phyloP scores from a whole-genome alignment of 1,140 invertebrate genomes.

The Papilio glaucus region DNA sequence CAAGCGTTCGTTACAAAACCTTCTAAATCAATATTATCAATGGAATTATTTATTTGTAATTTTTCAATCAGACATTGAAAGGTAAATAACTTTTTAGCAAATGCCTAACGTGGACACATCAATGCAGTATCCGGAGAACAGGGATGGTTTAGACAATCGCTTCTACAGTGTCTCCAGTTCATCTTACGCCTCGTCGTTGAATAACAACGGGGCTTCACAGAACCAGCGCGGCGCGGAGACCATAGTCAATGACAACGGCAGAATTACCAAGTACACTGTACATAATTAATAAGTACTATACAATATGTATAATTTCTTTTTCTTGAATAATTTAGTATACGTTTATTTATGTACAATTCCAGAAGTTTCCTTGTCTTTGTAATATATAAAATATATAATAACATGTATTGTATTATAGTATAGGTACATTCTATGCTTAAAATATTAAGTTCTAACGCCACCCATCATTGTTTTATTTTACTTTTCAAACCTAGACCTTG shows the following conservation, averaged over 20 bases:
- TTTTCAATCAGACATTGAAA: too few relatives aligned
- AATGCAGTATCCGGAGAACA: slow-evolving; percentile 79
- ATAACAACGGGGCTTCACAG: slow-evolving; percentile 85
- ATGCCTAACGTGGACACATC: slow-evolving; percentile 83
- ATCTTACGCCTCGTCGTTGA: slow-evolving; percentile 84
- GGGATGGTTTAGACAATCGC: slow-evolving; percentile 66
- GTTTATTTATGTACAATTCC: neutral
- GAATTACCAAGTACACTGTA: slow-evolving; percentile 85
- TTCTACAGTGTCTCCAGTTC: slow-evolving; percentile 85
- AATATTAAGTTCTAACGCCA: too few relatives aligned
- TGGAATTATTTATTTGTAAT: too few relatives aligned
- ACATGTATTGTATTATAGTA: too few relatives aligned
- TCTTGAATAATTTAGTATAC: too few relatives aligned
- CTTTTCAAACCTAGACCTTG: neutral
- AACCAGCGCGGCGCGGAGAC: slow-evolving; percentile 85
- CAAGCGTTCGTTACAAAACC: too few relatives aligned
- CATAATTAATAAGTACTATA: slow-evolving; percentile 60
- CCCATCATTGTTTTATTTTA: neutral
- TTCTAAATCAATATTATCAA: too few relatives aligned
- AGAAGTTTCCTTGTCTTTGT: neutral
- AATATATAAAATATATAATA: neutral
- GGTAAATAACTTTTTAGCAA: slow-evolving; percentile 71
- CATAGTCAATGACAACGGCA: slow-evolving; percentile 89
- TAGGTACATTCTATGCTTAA: too few relatives aligned
- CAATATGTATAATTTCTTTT: neutral